phyloP scores from a whole-genome alignment of 2,113 vertebrate genomes.

The Pogona vitticeps region DNA sequence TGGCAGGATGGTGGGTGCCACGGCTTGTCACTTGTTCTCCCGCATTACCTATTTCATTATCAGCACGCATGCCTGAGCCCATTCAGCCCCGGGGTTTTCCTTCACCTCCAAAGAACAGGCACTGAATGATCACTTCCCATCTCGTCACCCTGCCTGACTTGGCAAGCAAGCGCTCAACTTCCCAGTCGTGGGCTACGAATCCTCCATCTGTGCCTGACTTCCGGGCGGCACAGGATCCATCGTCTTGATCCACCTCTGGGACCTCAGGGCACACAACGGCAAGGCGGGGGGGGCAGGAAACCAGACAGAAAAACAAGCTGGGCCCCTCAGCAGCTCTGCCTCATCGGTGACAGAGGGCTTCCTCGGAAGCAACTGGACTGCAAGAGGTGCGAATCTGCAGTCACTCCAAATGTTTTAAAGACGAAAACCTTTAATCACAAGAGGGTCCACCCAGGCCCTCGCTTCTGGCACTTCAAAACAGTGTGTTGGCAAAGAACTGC shows the following conservation, averaged over 20 bases:
- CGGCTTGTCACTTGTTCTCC: not conserved
- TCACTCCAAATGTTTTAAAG: too few species aligned
- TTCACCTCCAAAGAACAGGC: conserved; percentile 14
- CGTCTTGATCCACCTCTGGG: not conserved
- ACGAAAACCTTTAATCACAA: too few species aligned
- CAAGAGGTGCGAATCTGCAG: too few species aligned
- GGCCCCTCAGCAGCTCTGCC: too few species aligned
- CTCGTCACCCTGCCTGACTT: not conserved
- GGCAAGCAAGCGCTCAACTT: not conserved
- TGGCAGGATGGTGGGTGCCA: not conserved
- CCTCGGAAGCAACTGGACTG: too few species aligned
- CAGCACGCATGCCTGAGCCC: conserved; percentile 12
- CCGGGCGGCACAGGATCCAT: not conserved
- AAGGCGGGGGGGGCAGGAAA: not conserved
- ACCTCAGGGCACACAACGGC: not conserved
- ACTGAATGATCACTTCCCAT: not conserved
- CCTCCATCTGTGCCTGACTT: conserved; percentile 40
- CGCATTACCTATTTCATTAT: not conserved
- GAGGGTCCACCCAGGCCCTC: too few species aligned
- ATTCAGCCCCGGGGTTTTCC: not conserved
- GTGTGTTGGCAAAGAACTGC: too few species aligned
- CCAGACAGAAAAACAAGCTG: not conserved
- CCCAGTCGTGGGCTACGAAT: not conserved
- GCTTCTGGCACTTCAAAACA: too few species aligned
- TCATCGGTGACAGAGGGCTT: too few species aligned